Evolutionary conservation across 2,113 vertebrate genomes (phyloP), one percentile per base, ranked within the genome.

Genomic region (Pardalotus punctatus): DNA sequence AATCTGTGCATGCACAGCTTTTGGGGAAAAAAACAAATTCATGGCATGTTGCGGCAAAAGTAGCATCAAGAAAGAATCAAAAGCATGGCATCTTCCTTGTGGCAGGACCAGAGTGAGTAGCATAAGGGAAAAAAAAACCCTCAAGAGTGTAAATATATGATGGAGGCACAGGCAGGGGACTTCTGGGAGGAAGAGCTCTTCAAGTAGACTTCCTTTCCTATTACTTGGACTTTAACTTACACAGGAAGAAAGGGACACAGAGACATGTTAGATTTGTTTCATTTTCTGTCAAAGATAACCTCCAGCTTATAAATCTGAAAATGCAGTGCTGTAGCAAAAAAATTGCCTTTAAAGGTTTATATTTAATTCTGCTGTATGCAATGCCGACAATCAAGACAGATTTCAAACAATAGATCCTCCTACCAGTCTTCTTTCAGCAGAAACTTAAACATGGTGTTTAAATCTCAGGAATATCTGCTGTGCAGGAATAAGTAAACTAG

Each of bases 41-140:
- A 27, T 76, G 17, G 20, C 10, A 42, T 42, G 2, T 4, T 23
- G 2, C 60, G n/a, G 20, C 42, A 71, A 20, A 17, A 69, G 22
- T n/a, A 69, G 3, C 5, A 28, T 31, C 2, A 5, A 50, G 23
- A 81, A 56, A 19, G 3, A 84, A 54, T 50, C 6, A 36, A 45
- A 70, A 66, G 1, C 25, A 42, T 48, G 23, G 3, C 9, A 50
- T 40, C 16, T 61, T 61, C 8, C 28, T 42, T 15, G 20, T 13
- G 79, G 25, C 0, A 5, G 20, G 15, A 58, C 18, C 42, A 81
- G 25, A 62, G 0, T 0, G 8, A 66, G 8, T 3, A 1, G 2
- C 6, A 54, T 23, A 25, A 42, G 12, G 8, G 10, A 18, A 81
- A 62, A 7, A 2, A 48, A 45, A 51, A 43, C 13, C 13, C 17